Base-by-base conservation (phyloP, 1,140 invertebrate genomes). In the Drosophila kikkawai region DNA sequence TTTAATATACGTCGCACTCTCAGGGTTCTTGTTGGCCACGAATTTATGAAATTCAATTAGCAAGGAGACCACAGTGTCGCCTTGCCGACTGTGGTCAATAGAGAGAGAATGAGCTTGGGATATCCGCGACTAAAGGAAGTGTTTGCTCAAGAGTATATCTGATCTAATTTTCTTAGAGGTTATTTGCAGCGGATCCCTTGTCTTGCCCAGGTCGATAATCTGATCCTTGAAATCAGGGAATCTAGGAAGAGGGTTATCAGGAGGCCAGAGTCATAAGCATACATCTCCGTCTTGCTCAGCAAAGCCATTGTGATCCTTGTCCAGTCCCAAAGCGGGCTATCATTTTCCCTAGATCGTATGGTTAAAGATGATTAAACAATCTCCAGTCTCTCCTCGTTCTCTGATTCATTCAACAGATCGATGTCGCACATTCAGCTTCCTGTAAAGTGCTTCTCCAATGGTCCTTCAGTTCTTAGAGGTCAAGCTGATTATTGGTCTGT, bases 191-290 rank as follows among this genome's bases (percentile, higher is more conserved):
- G 97, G 96, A 93, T 99, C 95, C 59, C 94, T 94, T 2, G 98
- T 98, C 82, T 97, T 97, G 0, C 99, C 97, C 98, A 99, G 99
- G 93, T 99, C 98, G 94, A 99, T 99, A 80, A 99, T 98, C 94
- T 99, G 98, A 94, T 99, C 97, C 93, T 98, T 98, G 0, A 22
- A 22, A 22, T 22, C 22, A n/a, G n/a, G n/a, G n/a, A n/a, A n/a
- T n/a, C n/a, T n/a, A n/a, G n/a, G n/a, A 99, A 99, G 4, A 97
- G 96, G 56, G 96, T 95, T 0, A 98, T 99, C n/a, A 99, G 92
- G 0, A 97, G 98, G 11, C 97, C 97, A 8, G 97, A 97, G 1
- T 97, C 98, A 93, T 97, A 98, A n/a, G 95, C 96, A 6, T 96
- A 95, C 42, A 99, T 93, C 93, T 98, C 97, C 64, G 97, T 95